Evolutionary conservation across 1,140 invertebrate genomes (phyloP).

Genomic region (Hylyphantes graminicola): DNA sequence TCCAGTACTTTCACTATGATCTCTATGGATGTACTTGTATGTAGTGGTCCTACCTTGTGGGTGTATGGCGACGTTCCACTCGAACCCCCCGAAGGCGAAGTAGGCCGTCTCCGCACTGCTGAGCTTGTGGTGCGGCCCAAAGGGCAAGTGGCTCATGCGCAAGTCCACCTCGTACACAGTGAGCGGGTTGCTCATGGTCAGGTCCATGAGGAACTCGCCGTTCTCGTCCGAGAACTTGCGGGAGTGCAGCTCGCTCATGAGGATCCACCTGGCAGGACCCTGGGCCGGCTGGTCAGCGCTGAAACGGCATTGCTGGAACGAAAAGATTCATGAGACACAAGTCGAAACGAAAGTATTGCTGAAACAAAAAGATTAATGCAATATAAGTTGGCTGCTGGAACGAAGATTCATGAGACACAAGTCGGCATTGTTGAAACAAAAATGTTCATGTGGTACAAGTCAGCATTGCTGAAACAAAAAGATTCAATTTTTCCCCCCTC

Average conservation of each 20-base stretch:
- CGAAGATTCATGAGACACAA: no score
- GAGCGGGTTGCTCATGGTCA: slow-evolving; percentile 81
- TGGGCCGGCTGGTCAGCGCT: slow-evolving; percentile 77
- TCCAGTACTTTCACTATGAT: no score
- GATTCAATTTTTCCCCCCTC: no score
- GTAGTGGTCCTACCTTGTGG: slow-evolving; percentile 69
- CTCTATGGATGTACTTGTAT: no score
- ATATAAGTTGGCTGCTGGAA: no score
- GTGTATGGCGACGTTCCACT: slow-evolving; percentile 84
- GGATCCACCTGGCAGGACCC: slow-evolving; percentile 77
- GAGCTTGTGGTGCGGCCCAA: slow-evolving; percentile 61
- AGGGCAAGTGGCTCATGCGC: slow-evolving; percentile 70
- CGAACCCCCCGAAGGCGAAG: slow-evolving; percentile 83
- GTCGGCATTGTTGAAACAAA: no score
- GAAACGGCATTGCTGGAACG: slow-evolving; percentile 69
- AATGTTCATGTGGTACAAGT: no score
- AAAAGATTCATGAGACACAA: neutral
- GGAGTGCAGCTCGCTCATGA: slow-evolving; percentile 79
- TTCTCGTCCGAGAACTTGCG: slow-evolving; percentile 83
- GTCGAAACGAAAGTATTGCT: no score
- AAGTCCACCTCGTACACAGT: slow-evolving; percentile 82
- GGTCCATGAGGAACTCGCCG: slow-evolving; percentile 85
- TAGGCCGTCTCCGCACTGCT: slow-evolving; percentile 76
- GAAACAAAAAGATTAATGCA: no score
- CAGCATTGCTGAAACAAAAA: no score